Percentiles rank a stretch among this genome's conserved stretches.
Conservation (phyloP, 2,797 vertebrate genomes). For the Syngnathus acus region DNA sequence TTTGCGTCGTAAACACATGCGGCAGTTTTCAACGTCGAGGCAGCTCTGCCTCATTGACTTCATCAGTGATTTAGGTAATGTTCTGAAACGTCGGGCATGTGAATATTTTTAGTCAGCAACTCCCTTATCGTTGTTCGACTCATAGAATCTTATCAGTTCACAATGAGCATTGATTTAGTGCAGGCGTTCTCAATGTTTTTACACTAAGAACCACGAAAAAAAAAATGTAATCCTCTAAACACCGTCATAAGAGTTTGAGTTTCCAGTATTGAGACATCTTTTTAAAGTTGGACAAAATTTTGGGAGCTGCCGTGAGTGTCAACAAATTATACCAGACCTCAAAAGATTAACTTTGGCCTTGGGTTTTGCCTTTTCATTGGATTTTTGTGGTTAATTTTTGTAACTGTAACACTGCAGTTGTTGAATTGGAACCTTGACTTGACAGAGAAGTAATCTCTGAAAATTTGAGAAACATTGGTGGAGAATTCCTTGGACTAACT, state of each 20-base stretch:
- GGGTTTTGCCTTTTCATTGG: neutral
- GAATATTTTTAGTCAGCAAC: neutral
- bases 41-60: constrained; percentile 14
- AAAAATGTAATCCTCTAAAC: too few species aligned
- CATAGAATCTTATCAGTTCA: neutral
- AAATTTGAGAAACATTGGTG: neutral
- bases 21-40: neutral
- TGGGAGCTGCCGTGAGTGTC: neutral
- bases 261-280: neutral
- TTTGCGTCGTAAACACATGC: constrained; percentile 9
- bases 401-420: neutral
- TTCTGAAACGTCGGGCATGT: neutral
- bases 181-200: neutral
- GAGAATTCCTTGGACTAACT: neutral
- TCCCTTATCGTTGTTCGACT: neutral
- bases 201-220: neutral
- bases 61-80: constrained; percentile 15
- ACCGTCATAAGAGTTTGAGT: neutral
- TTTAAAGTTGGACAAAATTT: neutral
- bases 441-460: constrained; percentile 2
- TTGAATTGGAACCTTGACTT: neutral
- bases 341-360: neutral
- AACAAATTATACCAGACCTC: neutral
- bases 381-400: neutral
- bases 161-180: neutral